phyloP scores from a whole-genome alignment of 2,113 vertebrate genomes.

The Stomatorhinus ivindoensis region DNA sequence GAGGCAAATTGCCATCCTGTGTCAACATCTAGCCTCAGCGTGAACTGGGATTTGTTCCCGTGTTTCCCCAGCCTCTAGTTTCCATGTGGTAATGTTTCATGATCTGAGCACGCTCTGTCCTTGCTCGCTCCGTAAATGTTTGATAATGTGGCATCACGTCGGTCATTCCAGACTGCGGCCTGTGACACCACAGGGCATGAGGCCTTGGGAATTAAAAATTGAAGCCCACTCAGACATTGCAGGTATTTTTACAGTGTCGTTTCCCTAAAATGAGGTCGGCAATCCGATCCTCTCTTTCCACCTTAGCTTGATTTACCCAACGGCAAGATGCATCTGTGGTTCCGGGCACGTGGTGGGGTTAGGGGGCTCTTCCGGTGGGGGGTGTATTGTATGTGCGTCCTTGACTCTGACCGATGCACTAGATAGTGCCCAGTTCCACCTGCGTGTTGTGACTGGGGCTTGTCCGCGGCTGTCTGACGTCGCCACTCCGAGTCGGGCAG shows the following conservation, averaged over 20 bases:
- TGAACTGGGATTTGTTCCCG: neutral
- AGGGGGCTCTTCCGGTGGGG: neutral
- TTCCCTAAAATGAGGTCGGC: neutral
- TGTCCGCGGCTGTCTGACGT: neutral
- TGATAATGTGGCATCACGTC: neutral
- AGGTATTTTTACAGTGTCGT: neutral
- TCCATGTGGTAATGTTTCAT: neutral
- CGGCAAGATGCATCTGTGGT: neutral
- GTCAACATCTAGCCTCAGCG: neutral
- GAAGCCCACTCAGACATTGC: neutral
- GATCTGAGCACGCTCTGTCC: neutral
- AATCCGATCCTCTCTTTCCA: conserved; percentile 16
- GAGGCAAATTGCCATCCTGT: neutral
- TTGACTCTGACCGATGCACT: neutral
- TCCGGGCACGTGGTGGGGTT: neutral
- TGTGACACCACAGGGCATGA: neutral
- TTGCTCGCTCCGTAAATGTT: neutral
- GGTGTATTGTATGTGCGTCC: neutral
- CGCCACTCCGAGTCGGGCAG: neutral
- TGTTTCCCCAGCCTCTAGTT: neutral
- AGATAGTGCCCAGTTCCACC: neutral
- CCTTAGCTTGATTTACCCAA: conserved; percentile 1
- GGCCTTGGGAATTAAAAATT: neutral
- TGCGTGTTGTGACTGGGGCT: neutral
- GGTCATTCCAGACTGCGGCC: neutral